Base-by-base conservation (phyloP, 2,113 vertebrate genomes). In the Acrocephalus arundinaceus region DNA sequence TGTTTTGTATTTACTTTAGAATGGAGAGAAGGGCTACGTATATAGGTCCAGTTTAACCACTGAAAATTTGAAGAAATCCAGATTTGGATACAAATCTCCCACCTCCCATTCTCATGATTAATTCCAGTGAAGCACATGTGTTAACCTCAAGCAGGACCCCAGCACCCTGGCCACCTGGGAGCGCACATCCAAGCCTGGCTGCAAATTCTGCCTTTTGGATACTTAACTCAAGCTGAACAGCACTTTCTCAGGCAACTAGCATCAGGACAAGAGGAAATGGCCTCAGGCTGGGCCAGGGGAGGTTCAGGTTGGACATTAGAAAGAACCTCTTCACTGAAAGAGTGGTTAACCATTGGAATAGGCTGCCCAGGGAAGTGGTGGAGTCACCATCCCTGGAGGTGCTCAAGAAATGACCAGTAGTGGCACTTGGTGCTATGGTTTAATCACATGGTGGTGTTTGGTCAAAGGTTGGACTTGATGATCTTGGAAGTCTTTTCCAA, bases 1-100 rank as follows among this genome's bases (percentile, higher is more conserved):
- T 88, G 86, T 78, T 95, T 95, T 95, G 91, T 95, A 86, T 94
- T 95, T 93, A 85, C 81, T 93, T 95, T 89, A 90, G 86, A 79
- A 76, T 16, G 24, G 19, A 28, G 20, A 92, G 63, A 58, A 84
- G 43, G 17, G 62, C 62, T 72, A 84, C 57, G 37, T 39, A 63
- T 35, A 75, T 43, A 80, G 33, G 33, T 70, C 28, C 54, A 48
- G 31, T 58, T 66, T 37, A 54, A 74, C 16, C 31, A 86, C 43
- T 37, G 41, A 86, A 81, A 93, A 86, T 33, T 16, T 57, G 59
- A 90, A 75, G 35, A 81, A 90, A 88, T 45, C 15, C 35, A 41
- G 51, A 88, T 77, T 55, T 57, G 65, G 65, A 45, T 35, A 31
- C 1, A 4, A 70, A 77, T 27, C 23, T 62, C 80, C 72, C 46